Conservation (phyloP, 2,888 invertebrate genomes). For the Amphipoea lucens region DNA sequence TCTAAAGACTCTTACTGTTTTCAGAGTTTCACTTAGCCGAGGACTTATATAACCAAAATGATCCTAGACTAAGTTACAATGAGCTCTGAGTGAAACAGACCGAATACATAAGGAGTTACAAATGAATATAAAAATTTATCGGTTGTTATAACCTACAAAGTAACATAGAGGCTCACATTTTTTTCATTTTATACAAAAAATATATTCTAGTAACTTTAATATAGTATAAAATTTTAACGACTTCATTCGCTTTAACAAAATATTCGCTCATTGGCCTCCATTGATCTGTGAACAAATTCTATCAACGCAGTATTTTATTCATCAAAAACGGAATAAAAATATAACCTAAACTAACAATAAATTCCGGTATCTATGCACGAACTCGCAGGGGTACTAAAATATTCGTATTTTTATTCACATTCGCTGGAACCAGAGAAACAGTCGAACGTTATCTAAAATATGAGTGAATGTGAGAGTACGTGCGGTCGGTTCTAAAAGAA, state of each 20-base stretch:
- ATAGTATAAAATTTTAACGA: neutral
- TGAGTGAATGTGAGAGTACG: conserved; percentile 84
- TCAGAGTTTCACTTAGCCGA: conserved; percentile 15
- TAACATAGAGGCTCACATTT: neutral
- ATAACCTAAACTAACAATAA: conserved; percentile 70
- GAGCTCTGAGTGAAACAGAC: conserved; percentile 9
- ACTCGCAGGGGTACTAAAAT: conserved; percentile 77
- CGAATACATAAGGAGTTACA: neutral
- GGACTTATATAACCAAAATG: conserved; percentile 33
- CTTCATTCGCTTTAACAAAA: conserved; percentile 17
- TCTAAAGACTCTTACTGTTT: neutral
- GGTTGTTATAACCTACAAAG: neutral
- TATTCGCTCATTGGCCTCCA: conserved; percentile 41
- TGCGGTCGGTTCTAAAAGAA: conserved; percentile 87
- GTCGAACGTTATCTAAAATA: conserved; percentile 88
- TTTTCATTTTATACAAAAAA: neutral
- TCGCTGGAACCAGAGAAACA: conserved; percentile 79
- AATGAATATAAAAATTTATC: neutral
- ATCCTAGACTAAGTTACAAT: conserved; percentile 31
- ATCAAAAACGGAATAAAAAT: conserved; percentile 69
- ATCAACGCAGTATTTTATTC: conserved; percentile 61
- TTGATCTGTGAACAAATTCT: conserved; percentile 49
- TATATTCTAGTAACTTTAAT: neutral
- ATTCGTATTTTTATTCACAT: conserved; percentile 85
- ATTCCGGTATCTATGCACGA: conserved; percentile 75